phyloP scores from a whole-genome alignment of 2,888 invertebrate genomes.

The Drosophila hamatofila region DNA sequence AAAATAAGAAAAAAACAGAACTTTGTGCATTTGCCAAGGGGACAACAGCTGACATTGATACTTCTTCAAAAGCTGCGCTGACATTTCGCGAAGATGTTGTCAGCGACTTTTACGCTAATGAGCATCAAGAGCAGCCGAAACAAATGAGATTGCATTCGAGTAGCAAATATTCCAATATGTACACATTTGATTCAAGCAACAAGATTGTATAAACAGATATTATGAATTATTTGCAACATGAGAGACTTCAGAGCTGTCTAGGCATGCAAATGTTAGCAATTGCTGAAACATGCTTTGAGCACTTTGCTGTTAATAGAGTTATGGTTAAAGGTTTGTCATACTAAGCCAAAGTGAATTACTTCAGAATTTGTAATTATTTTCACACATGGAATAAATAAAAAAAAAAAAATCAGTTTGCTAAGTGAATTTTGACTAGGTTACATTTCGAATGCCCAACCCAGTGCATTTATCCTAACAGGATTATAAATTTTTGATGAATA shows the following conservation, averaged over 20 bases:
- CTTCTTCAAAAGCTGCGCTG: neutral
- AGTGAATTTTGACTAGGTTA: neutral
- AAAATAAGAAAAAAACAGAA: neutral
- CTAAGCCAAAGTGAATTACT: neutral
- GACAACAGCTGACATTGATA: neutral
- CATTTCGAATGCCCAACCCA: neutral
- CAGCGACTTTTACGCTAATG: conserved; percentile 18
- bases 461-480: neutral
- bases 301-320: neutral
- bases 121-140: conserved; percentile 1
- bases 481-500: neutral
- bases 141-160: neutral
- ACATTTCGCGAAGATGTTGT: neutral
- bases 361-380: too few species aligned
- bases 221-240: neutral
- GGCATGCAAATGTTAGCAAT: neutral
- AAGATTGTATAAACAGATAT: neutral
- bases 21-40: conserved; percentile 4
- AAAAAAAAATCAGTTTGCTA: neutral
- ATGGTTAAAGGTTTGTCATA: neutral
- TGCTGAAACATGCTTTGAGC: neutral
- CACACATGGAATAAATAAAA: neutral
- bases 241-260: neutral
- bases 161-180: neutral
- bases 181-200: neutral